Evolutionary conservation across 2,888 invertebrate species (phyloP), one percentile per base, ranked within the genome.

Genomic region (Aplocera efformata): DNA sequence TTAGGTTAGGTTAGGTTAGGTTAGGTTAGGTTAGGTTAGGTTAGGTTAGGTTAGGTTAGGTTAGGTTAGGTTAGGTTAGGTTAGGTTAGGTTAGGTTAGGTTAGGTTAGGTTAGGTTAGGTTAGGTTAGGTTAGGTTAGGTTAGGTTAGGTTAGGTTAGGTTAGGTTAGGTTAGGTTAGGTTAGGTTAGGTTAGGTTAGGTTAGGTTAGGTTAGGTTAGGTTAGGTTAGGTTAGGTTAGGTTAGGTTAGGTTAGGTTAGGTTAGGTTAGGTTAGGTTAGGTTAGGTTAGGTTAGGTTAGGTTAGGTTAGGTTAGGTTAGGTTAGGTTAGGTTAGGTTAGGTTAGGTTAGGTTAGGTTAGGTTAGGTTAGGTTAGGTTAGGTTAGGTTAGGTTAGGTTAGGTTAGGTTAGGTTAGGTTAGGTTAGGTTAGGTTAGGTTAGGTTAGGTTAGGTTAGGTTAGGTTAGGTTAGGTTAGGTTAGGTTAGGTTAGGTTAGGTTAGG

Each of bases 101-200:
- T 26, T 26, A 26, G 34, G 35, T 35, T 35, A 35, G 34, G 37
- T 40, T 40, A 33, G 37, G 33, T 37, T 37, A 33, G 42, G 42
- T 43, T 37, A 43, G 37, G 42, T 37, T 37, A 43, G 42, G 42
- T 42, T 42, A 42, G 42, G 42, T 42, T 42, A 42, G 41, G n/a
- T n/a, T n/a, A 34, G 42, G 42, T 32, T 32, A 36, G 36, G 42
- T 35, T 35, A 42, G n/a, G n/a, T 54, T 37, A 34, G 46, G 52
- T 40, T 43, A 36, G 48, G 48, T 41, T 44, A 41, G 51, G 24
- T 24, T 23, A 33, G 29, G 50, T 48, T 41, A 41, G 53, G 50
- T 48, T 37, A 44, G 53, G 53, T 44, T 46, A 51, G 55, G 57
- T 49, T 49, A 56, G 55, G 53, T 53, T 49, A 49, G 55, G 27